Base-by-base conservation (phyloP, 2,888 invertebrate genomes). In the Sinelater perroti region DNA sequence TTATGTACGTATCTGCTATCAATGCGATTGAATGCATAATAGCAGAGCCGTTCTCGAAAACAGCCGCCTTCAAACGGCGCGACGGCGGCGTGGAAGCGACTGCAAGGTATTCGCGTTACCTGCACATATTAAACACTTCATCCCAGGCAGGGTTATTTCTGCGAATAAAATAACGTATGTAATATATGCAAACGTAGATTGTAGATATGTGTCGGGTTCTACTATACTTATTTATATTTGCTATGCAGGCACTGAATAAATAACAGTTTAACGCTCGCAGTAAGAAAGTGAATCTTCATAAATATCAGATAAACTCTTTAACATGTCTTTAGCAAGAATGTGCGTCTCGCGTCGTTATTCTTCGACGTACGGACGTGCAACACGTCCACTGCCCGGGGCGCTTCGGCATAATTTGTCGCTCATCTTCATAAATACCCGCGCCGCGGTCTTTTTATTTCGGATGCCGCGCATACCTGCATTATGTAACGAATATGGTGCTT, bases 381-480 rank as follows among this genome's bases (percentile, higher is more conserved):
- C 42, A 30, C 31, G 49, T 54, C 53, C 33, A 30, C 21, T 16
- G 42, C 58, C 58, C 16, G 26, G 20, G 58, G 58, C 35, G 49
- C 42, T 58, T 54, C 17, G 18, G 16, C 17, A 51, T 51, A 51
- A 38, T 56, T 51, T 56, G 40, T 57, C 40, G 53, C 35, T 60
- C 49, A 51, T 56, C 54, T 56, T 55, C 51, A 51, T 60, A 56
- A 50, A 54, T 45, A 52, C 18, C 35, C 33, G n/a, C 24, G 36
- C 33, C 40, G 17, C n/a, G 40, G 7, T 1, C 13, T 20, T 40
- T 40, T 21, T 40, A 10, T 40, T 38, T 38, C 4, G 7, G 6
- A 36, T n/a, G 18, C 1, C n/a, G 4, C 21, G 10, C 33, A 33
- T 33, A 14, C 33, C 11, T 38, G 18, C 13, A 38, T 38, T 38